Evolutionary conservation across 2,888 invertebrate species (phyloP), one percentile per base, ranked within the genome.

Genomic region (Hemaris fuciformis): DNA sequence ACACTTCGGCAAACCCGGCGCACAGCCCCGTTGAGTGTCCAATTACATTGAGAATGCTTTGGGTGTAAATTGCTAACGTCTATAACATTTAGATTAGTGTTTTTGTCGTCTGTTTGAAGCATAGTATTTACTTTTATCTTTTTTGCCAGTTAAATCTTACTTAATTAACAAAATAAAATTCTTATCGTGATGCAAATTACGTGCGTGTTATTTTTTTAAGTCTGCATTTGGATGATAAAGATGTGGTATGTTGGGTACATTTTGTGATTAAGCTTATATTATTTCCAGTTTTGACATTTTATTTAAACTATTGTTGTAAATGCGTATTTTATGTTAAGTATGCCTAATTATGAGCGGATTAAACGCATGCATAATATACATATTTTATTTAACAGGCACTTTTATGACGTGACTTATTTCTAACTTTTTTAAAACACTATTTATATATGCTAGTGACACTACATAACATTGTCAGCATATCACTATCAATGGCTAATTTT

Each of bases 171-270:
- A 65, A 66, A 69, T 70, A 67, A 66, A 68, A 65, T 41, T 46
- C 27, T 59, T 59, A 58, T 43, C 38, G 57, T 60, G 59, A 48
- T 57, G 27, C 15, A 59, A 45, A 10, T 45, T 59, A 38, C 25
- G 60, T 48, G 46, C 25, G 59, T 59, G 23, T 57, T 45, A 41
- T 60, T 59, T 56, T 59, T 62, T 43, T 7, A 53, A 41, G 46
- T 60, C 62, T 63, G 71, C 71, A 69, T 71, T 66, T 74, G 80
- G 81, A 80, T 77, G 72, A 76, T 73, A 73, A 73, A 70, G 74
- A 71, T 72, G 75, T 79, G 89, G 89, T 89, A 89, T 79, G 90
- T 91, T 91, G 91, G 91, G 91, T 91, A 90, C 89, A 91, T 91
- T 90, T 89, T 89, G 85, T 80, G 75, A 69, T 62, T 73, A 66